Percentiles rank a stretch among this genome's conserved stretches.
phyloP scores from a whole-genome alignment of 2,797 vertebrate genomes.

The Fistularia tabacaria region DNA sequence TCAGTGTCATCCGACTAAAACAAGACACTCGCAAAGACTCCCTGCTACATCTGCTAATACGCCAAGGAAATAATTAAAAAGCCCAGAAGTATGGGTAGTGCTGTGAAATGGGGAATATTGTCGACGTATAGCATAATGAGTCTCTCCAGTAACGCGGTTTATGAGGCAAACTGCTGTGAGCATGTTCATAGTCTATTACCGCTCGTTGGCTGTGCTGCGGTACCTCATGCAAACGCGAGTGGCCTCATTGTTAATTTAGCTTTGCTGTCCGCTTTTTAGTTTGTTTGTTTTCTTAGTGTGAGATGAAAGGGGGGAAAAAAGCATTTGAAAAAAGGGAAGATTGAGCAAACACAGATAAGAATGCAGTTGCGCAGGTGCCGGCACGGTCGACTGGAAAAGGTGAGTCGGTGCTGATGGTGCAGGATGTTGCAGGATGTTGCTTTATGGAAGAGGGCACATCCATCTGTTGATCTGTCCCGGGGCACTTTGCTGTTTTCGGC shows the following conservation, averaged over 20 bases:
- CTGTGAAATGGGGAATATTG: slow-evolving; percentile 7
- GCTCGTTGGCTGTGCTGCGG: too few relatives aligned
- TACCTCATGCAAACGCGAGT: too few relatives aligned
- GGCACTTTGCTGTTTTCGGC: slow-evolving; percentile 20
- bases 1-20: slow-evolving; percentile 1
- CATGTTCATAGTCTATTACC: slow-evolving; percentile 2
- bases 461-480: slow-evolving; percentile 41
- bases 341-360: not conserved
- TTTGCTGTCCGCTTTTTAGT: slow-evolving; percentile 12
- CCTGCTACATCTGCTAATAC: not conserved
- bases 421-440: slow-evolving; percentile 12
- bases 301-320: not conserved
- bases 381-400: slow-evolving; percentile 24
- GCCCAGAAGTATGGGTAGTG: slow-evolving; percentile 7
- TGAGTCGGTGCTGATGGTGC: slow-evolving; percentile 30
- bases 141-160: slow-evolving; percentile 5
- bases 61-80: not conserved
- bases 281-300: slow-evolving; percentile 1
- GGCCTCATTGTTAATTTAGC: slow-evolving; percentile 32
- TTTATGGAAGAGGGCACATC: slow-evolving; percentile 27
- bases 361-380: not conserved
- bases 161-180: slow-evolving; percentile 4
- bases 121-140: slow-evolving; percentile 5
- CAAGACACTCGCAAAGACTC: slow-evolving; percentile 1
- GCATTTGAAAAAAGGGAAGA: not conserved